Conservation (phyloP, 1,140 invertebrate genomes). For the Lerema accius region DNA sequence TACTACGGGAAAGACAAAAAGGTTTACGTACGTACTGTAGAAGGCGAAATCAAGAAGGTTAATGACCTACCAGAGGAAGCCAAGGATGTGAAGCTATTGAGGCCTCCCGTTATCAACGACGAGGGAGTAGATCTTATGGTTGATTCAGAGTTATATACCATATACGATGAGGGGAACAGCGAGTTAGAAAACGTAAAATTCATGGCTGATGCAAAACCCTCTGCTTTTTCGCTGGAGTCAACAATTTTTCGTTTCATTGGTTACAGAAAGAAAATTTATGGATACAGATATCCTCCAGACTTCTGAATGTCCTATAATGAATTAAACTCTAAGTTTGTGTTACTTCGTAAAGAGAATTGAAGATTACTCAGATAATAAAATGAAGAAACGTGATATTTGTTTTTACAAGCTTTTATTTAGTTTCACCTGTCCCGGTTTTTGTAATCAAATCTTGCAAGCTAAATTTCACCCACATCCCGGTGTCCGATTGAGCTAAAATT, state of each 20-base stretch:
- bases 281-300: constrained; percentile 34
- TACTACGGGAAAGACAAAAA: constrained; percentile 51
- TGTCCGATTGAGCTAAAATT: too few relatives aligned
- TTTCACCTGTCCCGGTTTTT: too few relatives aligned
- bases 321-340: not conserved
- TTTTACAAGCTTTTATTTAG: too few relatives aligned
- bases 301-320: not conserved
- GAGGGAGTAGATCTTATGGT: constrained; percentile 43
- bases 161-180: constrained; percentile 48
- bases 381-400: too few relatives aligned
- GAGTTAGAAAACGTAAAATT: constrained; percentile 40
- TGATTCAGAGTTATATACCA: constrained; percentile 45
- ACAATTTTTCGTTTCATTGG: constrained; percentile 53
- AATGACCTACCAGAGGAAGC: constrained; percentile 43
- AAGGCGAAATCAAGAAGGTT: constrained; percentile 43
- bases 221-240: constrained; percentile 51
- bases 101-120: constrained; percentile 51
- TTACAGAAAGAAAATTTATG: constrained; percentile 59
- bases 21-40: constrained; percentile 41
- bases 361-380: too few relatives aligned
- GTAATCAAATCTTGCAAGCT: too few relatives aligned
- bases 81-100: constrained; percentile 40
- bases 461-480: too few relatives aligned
- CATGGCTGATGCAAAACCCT: constrained; percentile 36
- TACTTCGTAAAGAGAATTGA: not conserved